Evolutionary conservation across 2,797 vertebrate species (phyloP), one percentile per base, ranked within the genome.

Genomic region (Cottoperca gobio): DNA sequence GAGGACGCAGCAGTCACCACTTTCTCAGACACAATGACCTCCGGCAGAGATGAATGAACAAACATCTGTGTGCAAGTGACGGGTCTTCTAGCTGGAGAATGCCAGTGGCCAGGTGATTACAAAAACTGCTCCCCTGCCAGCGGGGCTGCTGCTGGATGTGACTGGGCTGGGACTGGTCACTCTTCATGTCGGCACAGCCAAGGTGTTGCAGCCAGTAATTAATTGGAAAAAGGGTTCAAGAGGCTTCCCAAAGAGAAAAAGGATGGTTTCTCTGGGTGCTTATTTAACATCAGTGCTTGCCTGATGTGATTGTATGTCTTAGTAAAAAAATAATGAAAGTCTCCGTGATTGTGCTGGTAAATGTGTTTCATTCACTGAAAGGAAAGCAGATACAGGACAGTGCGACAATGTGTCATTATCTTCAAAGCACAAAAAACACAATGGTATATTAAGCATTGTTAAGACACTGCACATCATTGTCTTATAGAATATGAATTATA

Each of bases 101-200:
- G 82, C 82, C 70, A 75, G 77, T 70, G 79, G 85, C 84, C 67
- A 82, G 85, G 81, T 85, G 85, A 92, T 93, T 91, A 87, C 82
- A 89, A 88, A 82, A 78, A 84, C 43, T 53, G 65, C 75, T 86
- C 79, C 72, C 62, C 65, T 81, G 73, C 69, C 70, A 74, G 78
- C 14, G 2, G 63, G 48, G 59, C 70, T 73, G 82, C 76, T 71
- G 60, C 21, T 69, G 73, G 70, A 81, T 74, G 68, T 72, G 82
- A 83, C 74, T 68, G 49, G 73, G 63, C 11, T 1, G 58, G 80
- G 83, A 86, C 59, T 78, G 54, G 62, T 77, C 81, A 83, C 37
- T 84, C 85, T 78, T 82, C 83, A 88, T 87, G 85, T 76, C 8
- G 63, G 73, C 58, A 69, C 63, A 76, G 74, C 70, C 26, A 76